phyloP scores from a whole-genome alignment of 2,888 invertebrate genomes.

The Volucella zonaria region DNA sequence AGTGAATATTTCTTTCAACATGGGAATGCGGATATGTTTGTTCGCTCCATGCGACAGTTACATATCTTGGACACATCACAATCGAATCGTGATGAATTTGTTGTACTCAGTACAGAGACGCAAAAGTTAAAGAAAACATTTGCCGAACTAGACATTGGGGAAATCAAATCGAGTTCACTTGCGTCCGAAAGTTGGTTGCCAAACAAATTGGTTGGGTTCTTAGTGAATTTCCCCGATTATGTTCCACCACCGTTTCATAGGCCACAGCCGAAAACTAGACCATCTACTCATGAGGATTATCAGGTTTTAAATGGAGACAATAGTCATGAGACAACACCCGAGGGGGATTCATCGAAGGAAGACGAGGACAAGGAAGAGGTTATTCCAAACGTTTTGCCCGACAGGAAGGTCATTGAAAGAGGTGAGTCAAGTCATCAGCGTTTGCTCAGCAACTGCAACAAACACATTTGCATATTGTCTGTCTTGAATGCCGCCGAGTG shows the following conservation, averaged over 20 bases:
- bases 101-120: slow-evolving; percentile 88
- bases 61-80: slow-evolving; percentile 82
- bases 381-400: slow-evolving; percentile 78
- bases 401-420: slow-evolving; percentile 78
- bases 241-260: slow-evolving; percentile 79
- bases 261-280: slow-evolving; percentile 76
- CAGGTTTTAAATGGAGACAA: slow-evolving; percentile 79
- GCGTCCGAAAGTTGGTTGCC: slow-evolving; percentile 80
- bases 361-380: slow-evolving; percentile 78
- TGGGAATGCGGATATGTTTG: slow-evolving; percentile 89
- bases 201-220: slow-evolving; percentile 80
- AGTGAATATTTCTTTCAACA: slow-evolving; percentile 93
- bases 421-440: slow-evolving; percentile 74
- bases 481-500: background rate
- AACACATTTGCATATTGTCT: background rate
- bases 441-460: background rate
- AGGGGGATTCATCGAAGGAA: slow-evolving; percentile 84
- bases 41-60: slow-evolving; percentile 79
- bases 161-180: slow-evolving; percentile 80
- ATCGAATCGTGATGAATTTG: slow-evolving; percentile 88
- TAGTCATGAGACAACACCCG: slow-evolving; percentile 84
- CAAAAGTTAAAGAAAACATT: slow-evolving; percentile 92
- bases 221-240: slow-evolving; percentile 80
- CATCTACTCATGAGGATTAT: slow-evolving; percentile 78
- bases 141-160: slow-evolving; percentile 90